Conservation (phyloP, 2,888 invertebrate genomes). For the Diarsia mendica region DNA sequence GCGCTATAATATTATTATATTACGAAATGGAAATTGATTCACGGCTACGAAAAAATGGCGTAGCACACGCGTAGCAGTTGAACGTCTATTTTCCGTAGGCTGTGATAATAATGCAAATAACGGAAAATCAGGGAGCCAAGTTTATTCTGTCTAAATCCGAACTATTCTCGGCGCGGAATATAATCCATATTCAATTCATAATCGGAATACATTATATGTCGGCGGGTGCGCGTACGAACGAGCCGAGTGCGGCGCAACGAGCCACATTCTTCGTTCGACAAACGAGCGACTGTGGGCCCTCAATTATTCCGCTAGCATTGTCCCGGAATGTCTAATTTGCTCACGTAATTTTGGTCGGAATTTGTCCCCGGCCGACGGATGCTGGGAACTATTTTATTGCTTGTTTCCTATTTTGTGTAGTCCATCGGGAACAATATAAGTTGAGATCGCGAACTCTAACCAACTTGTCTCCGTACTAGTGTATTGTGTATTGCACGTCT, state of each 20-base stretch:
- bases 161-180: slow-evolving; percentile 56
- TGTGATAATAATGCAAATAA: slow-evolving; percentile 49
- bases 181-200: slow-evolving; percentile 68
- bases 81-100: slow-evolving; percentile 47
- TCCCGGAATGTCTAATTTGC: slow-evolving; percentile 89
- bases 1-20: slow-evolving; percentile 2
- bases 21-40: slow-evolving; percentile 12
- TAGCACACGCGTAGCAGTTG: slow-evolving; percentile 39
- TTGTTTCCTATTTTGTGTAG: slow-evolving; percentile 87
- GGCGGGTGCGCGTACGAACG: slow-evolving; percentile 56
- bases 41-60: slow-evolving; percentile 41
- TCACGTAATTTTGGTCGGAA: slow-evolving; percentile 89
- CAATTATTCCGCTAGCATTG: slow-evolving; percentile 87
- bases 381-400: slow-evolving; percentile 89
- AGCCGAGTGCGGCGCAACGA: slow-evolving; percentile 61
- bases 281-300: slow-evolving; percentile 78
- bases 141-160: slow-evolving; percentile 54
- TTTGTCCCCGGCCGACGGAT: slow-evolving; percentile 86
- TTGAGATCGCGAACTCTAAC: slow-evolving; percentile 83
- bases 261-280: slow-evolving; percentile 77
- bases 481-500: slow-evolving; percentile 88
- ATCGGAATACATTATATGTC: slow-evolving; percentile 64
- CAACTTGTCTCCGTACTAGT: slow-evolving; percentile 83
- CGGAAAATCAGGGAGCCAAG: slow-evolving; percentile 53
- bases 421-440: slow-evolving; percentile 87